Evolutionary conservation across 2,888 invertebrate species (phyloP).

Genomic region (Cryptosula pallasiana): DNA sequence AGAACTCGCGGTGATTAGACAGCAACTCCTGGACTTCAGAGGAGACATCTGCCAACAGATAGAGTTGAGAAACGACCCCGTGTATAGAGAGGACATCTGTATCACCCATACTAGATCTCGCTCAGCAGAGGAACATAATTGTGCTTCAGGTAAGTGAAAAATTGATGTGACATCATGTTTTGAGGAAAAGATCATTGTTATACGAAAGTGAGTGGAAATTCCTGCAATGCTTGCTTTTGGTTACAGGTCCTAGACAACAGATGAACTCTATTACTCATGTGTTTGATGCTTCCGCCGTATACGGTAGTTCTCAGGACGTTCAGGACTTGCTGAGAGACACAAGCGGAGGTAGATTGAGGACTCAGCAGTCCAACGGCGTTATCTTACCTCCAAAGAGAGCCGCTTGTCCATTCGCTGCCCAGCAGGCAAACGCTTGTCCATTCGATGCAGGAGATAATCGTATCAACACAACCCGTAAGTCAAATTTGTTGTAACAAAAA

Average conservation of each 20-base stretch:
- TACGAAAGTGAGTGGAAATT: no score
- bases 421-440: background rate
- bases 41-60: conserved; percentile 4
- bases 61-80: background rate
- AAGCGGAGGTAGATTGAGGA: background rate
- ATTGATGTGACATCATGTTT: background rate
- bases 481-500: background rate
- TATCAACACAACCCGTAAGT: conserved; percentile 1
- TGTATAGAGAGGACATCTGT: conserved; percentile 1
- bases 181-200: no score
- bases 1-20: background rate
- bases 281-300: background rate
- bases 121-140: background rate
- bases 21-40: background rate
- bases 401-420: background rate
- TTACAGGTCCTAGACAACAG: conserved; percentile 3
- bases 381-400: background rate
- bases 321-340: background rate
- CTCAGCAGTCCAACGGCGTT: background rate
- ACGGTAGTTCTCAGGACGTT: background rate
- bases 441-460: background rate
- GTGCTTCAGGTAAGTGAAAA: conserved; percentile 1
- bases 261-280: background rate
- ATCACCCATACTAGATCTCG: background rate
- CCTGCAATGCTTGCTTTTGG: no score